phyloP scores from a whole-genome alignment of 2,113 vertebrate genomes.

The Tapirus terrestris region DNA sequence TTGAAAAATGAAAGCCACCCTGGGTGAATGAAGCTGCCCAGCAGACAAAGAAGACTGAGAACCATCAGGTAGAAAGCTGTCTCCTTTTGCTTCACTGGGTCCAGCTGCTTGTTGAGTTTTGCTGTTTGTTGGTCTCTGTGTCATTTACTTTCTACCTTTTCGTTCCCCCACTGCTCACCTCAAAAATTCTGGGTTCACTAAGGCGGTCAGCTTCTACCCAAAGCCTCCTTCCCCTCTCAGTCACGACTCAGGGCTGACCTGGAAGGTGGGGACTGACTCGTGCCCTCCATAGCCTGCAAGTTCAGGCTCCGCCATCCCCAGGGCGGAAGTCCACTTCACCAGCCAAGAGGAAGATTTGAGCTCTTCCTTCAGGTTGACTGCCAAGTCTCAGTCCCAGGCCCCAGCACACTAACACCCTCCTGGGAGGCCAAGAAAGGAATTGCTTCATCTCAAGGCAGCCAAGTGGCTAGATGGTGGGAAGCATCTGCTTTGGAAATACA shows the following conservation, averaged over 20 bases:
- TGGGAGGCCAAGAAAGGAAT: slow-evolving; percentile 67
- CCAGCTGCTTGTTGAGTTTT: background rate
- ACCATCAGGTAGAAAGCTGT: fast-evolving
- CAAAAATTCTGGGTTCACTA: background rate
- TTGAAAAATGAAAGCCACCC: background rate
- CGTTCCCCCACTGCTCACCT: background rate
- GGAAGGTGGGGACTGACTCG: background rate
- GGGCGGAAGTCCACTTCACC: background rate
- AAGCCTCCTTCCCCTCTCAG: background rate
- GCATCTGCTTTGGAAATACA: slow-evolving; percentile 80
- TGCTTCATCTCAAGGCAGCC: slow-evolving; percentile 68
- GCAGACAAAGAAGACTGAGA: background rate
- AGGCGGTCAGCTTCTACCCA: background rate
- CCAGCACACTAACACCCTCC: background rate
- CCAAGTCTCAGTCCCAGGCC: background rate
- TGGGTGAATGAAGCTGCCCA: background rate
- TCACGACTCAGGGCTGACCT: background rate
- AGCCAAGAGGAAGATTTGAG: background rate
- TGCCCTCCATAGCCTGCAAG: background rate
- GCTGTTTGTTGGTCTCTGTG: background rate
- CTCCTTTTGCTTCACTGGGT: background rate
- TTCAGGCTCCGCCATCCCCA: background rate
- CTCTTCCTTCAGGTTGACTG: background rate
- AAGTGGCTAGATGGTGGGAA: slow-evolving; percentile 71
- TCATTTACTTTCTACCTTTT: background rate